Evolutionary conservation across 2,888 invertebrate genomes (phyloP), one percentile per base, ranked within the genome.

Genomic region (Diloba caeruleocephala): DNA sequence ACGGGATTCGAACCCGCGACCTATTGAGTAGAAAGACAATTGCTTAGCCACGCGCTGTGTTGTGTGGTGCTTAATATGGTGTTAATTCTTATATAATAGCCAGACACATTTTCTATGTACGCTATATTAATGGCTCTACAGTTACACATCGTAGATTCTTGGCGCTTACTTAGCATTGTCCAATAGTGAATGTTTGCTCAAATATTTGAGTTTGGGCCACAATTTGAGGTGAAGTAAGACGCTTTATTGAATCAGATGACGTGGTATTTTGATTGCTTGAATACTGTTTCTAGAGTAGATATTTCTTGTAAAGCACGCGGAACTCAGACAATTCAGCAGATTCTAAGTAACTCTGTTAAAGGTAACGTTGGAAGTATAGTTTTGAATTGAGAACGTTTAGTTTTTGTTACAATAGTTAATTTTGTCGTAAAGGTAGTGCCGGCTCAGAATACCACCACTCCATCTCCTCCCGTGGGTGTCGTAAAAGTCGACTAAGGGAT

Each of bases 101-200:
- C 21, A 7, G 10, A 9, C 6, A 6, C n/a, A 3, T 1, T 19
- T 8, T 0, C 0, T 8, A 34, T 19, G 10, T n/a, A 12, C 21
- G 21, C 12, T 23, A 4, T 1, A 4, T 8, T 4, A 7, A 19
- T 50, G 43, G 67, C 72, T 46, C 37, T 37, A 55, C 52, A 42
- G 19, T 13, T 21, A 36, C 32, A 46, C 44, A 50, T 32, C 43
- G 49, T 19, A 70, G 55, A 64, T 67, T 71, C 71, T 72, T 72
- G 72, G 71, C 72, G 71, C 72, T 72, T 72, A 70, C 71, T 72
- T 71, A 61, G 71, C 71, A 72, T 70, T 72, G 71, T 71, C 72
- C 71, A 72, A 72, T 60, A 60, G 55, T 45, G 61, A 71, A 70
- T 71, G 72, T 72, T 72, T 70, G 70, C 43, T 41, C 70, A 70